Percentiles rank a stretch among this genome's conserved stretches.
These are phyloP conservation scores for Sabatieria punctata DNA, from an alignment of 2,888 invertebrate species.

Conservation along the genomic window DNA sequence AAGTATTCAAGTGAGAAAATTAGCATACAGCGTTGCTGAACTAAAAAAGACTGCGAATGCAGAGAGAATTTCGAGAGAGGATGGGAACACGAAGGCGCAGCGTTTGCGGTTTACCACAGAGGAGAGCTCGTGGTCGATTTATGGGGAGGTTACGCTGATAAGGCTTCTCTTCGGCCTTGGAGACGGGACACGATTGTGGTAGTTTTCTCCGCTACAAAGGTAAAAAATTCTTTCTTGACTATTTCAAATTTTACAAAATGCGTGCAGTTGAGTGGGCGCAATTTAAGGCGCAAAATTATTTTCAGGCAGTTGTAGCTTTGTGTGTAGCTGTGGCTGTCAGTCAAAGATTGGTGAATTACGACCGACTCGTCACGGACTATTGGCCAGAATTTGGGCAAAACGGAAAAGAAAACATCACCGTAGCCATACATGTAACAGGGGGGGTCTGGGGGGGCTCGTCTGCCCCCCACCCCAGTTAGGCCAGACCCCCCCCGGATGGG, in stretches of 20 bases:
- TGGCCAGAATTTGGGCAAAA: constrained; percentile 35
- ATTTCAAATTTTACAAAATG: too few species aligned
- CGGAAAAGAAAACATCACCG: constrained; percentile 31
- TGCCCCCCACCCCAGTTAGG: constrained; percentile 16
- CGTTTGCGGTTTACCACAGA: constrained; percentile 31
- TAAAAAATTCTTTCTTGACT: too few species aligned
- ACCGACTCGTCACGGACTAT: constrained; percentile 25
- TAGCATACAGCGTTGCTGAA: too few species aligned
- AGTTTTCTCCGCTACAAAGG: constrained; percentile 32
- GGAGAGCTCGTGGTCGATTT: constrained; percentile 32
- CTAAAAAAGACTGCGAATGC: too few species aligned
- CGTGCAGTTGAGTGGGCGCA: too few species aligned
- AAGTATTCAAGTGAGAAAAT: too few species aligned
- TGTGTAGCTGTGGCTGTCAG: constrained; percentile 27
- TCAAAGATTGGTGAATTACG: constrained; percentile 29
- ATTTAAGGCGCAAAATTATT: too few species aligned
- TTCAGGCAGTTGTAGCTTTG: constrained; percentile 16
- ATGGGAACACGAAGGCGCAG: constrained; percentile 27
- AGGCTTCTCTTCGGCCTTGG: constrained; percentile 24
- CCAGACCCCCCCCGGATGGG: too few species aligned
- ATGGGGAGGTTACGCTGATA: constrained; percentile 35
- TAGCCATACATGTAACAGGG: constrained; percentile 31
- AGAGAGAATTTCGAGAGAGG: constrained; percentile 28
- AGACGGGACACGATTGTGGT: constrained; percentile 30
- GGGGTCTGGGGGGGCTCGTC: too few species aligned